Evolutionary conservation across 2,113 vertebrate species (phyloP), one percentile per base, ranked within the genome.

Genomic region (Epinephelus lanceolatus): DNA sequence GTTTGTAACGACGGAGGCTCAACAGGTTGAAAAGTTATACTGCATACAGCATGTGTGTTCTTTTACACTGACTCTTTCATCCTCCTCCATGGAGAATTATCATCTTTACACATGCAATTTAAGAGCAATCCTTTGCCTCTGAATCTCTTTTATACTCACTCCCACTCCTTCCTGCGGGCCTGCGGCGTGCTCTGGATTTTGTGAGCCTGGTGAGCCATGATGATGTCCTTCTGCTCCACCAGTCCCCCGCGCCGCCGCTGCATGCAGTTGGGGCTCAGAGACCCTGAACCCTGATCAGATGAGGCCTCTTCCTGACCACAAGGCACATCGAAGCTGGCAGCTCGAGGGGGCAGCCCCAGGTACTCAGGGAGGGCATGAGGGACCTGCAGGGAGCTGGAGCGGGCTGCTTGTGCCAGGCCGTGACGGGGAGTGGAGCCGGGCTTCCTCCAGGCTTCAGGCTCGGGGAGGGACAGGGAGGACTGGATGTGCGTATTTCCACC

Each of bases 141-240:
- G 67, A 78, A 73, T 74, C 25, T 90, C 81, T 81, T 86, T 90
- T 73, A 71, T 96, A 98, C 97, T 98, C 91, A 98, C 98, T 99
- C 97, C 98, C 97, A 98, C 92, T 98, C 97, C 88, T 98, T 98
- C 91, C 98, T 96, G 76, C 96, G 94, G 0, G 98, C 98, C 92
- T 99, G 97, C 0, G 98, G 98, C 0, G 98, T 98, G 94, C 97
- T 98, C 93, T 98, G 97, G 92, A 98, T 97, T 95, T 99, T 99
- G 92, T 99, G 98, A 0, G 98, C 97, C 90, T 99, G 94, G 30
- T 98, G 98, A 0, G 98, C 98, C 93, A 97, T 97, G 95, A 98
- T 96, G 81, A 98, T 97, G 86, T 99, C 97, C 81, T 96, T 96
- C 94, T 98, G 98, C 69, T 98, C 98, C 30, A 99, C 96, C 19